phyloP scores from a whole-genome alignment of 1,140 invertebrate species.

The Nephila pilipes region DNA sequence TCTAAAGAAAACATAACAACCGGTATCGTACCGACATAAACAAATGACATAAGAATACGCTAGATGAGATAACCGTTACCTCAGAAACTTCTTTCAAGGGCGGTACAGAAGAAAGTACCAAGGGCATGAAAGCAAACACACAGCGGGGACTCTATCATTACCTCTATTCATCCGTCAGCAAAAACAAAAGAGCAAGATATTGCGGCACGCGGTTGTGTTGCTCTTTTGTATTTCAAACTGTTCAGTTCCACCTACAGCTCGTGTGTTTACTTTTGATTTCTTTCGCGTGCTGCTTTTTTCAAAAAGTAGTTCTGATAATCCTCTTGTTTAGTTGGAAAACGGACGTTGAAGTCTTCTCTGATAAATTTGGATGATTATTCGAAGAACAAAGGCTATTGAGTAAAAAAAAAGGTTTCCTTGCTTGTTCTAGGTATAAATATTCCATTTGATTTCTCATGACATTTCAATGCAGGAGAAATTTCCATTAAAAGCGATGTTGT shows the following conservation, averaged over 20 bases:
- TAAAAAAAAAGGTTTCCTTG: not conserved
- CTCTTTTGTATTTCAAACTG: not conserved
- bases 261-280: slow-evolving; percentile 51
- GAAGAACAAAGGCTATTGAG: slow-evolving; percentile 10
- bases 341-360: not conserved
- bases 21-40: not conserved
- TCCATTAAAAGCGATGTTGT: not conserved
- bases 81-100: slow-evolving; percentile 30
- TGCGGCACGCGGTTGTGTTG: not conserved
- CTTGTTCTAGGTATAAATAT: not conserved
- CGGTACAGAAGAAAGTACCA: not conserved
- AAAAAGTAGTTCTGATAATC: not conserved
- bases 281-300: not conserved
- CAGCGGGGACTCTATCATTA: not conserved
- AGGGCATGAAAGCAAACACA: not conserved
- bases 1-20: not conserved
- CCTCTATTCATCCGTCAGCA: not conserved
- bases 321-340: not conserved
- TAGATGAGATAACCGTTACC: slow-evolving; percentile 54
- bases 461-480: not conserved
- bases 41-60: slow-evolving; percentile 8
- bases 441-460: not conserved
- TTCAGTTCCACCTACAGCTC: not conserved
- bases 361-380: not conserved
- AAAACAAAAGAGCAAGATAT: slow-evolving; percentile 18